Conservation (phyloP, 2,797 vertebrate genomes). For the Podarcis lilfordi region DNA sequence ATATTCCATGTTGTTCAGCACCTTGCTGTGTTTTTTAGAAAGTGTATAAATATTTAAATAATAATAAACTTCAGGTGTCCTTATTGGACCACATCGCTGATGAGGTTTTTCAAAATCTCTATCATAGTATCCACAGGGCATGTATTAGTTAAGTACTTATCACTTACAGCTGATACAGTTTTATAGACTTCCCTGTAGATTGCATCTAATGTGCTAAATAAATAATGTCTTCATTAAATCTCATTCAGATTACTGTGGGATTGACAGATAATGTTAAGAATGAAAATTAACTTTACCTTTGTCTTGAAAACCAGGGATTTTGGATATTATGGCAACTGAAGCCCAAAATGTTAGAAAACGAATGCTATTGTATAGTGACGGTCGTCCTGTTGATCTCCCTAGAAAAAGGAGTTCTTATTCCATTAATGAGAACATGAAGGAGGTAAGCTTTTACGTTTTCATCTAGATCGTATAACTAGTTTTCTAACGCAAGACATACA, state of each 20-base stretch:
- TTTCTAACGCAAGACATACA: neutral
- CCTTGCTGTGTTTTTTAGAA: no score
- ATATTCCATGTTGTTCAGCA: no score
- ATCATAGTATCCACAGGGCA: neutral
- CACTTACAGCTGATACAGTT: neutral
- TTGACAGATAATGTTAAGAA: neutral
- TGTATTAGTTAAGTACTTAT: neutral
- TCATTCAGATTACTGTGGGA: neutral
- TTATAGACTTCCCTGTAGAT: neutral
- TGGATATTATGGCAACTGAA: constrained; percentile 86
- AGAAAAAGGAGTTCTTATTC: constrained; percentile 79
- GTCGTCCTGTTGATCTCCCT: constrained; percentile 74
- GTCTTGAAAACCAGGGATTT: constrained; percentile 74
- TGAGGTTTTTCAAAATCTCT: neutral
- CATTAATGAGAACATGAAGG: constrained; percentile 85
- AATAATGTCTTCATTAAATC: neutral
- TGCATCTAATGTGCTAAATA: neutral
- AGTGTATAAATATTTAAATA: no score
- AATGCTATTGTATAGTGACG: constrained; percentile 74
- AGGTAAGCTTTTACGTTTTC: constrained; percentile 72
- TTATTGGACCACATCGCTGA: neutral
- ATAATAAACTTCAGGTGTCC: neutral
- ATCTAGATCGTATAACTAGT: neutral
- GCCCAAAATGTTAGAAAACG: constrained; percentile 82
- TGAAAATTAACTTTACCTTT: constrained; percentile 35